Evolutionary conservation across 2,797 vertebrate genomes (phyloP), one percentile per base, ranked within the genome.

Genomic region (Enteromius treurensis): DNA sequence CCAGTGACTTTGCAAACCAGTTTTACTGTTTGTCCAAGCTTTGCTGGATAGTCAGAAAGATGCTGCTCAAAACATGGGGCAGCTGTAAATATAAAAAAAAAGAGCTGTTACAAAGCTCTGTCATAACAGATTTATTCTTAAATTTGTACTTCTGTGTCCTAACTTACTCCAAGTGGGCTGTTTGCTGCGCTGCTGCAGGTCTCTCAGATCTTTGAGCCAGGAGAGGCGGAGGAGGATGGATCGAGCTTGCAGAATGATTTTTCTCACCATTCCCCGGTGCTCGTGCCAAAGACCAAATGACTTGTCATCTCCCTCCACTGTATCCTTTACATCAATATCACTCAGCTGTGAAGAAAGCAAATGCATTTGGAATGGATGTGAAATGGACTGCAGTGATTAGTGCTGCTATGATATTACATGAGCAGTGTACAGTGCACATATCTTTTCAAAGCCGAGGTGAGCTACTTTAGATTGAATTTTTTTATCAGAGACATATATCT

Each of bases 241-340:
- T 3, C 95, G 95, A 0, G 97, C 95, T 90, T 99, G 98, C 49
- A 99, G 94, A 0, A 96, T 95, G 71, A 98, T 97, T 86, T 96
- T 97, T 88, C 97, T 93, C 42, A 98, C 92, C 0, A 97, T 95
- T 76, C 98, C 97, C 68, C 98, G 95, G 26, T 98, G 95, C 77
- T 99, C 97, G 0, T 99, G 97, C 97, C 97, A 99, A 87, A 99
- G 91, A 84, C 96, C 96, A 87, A 98, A 99, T 0, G 96, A 96
- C 2, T 95, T 94, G 78, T 99, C 98, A 1, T 99, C 97, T 6
- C 96, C 97, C 88, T 96, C 97, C 64, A 97, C 91, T 17, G 90
- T 88, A 77, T 98, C 98, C 0, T 98, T 98, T 91, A 99, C 93
- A 8, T 97, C 96, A 2, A 98, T 95, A 89, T 97, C 96, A 86